A percentile compares a stretch with the other conserved stretches of the same genome.
These are phyloP conservation scores for Montipora capricornis DNA, from an alignment of 64 coral and sea anemone species.

Conservation along the genomic window DNA sequence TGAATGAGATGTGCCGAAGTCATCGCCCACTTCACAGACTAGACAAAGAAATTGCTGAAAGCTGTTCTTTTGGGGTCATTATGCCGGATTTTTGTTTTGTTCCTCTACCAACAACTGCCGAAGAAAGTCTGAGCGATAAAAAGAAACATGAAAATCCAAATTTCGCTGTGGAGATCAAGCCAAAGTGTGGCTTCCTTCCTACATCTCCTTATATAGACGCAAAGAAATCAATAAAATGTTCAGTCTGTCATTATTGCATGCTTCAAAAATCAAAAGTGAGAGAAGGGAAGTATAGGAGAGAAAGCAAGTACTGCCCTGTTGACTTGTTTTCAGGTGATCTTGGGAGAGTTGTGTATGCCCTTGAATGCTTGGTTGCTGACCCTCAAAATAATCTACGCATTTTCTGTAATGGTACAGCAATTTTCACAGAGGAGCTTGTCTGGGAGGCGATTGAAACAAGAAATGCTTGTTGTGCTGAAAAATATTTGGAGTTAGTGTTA, in stretches of 20 bases:
- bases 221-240: slow-evolving; percentile 40
- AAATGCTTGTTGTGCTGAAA: slow-evolving; percentile 2
- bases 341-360: slow-evolving; percentile 65
- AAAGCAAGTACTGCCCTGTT: slow-evolving; percentile 85
- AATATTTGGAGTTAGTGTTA: slow-evolving; percentile 44
- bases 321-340: slow-evolving; percentile 81
- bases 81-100: slow-evolving; percentile 93
- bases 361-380: slow-evolving; percentile 70
- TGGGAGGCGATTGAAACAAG: neutral
- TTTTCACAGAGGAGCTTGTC: slow-evolving; percentile 81
- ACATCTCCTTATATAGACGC: slow-evolving; percentile 55
- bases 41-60: slow-evolving; percentile 63
- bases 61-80: slow-evolving; percentile 39
- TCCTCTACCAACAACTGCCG: neutral
- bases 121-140: neutral
- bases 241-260: slow-evolving; percentile 85
- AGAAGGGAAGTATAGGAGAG: slow-evolving; percentile 78
- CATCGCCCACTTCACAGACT: slow-evolving; percentile 68
- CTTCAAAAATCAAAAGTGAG: slow-evolving; percentile 79
- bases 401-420: slow-evolving; percentile 73
- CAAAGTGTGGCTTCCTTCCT: slow-evolving; percentile 89
- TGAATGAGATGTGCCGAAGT: slow-evolving; percentile 54
- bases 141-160: slow-evolving; percentile 31
- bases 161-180: slow-evolving; percentile 91
- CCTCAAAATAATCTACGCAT: slow-evolving; percentile 91